phyloP scores from a whole-genome alignment of 2,888 invertebrate species.

The Aphodius sticticus region DNA sequence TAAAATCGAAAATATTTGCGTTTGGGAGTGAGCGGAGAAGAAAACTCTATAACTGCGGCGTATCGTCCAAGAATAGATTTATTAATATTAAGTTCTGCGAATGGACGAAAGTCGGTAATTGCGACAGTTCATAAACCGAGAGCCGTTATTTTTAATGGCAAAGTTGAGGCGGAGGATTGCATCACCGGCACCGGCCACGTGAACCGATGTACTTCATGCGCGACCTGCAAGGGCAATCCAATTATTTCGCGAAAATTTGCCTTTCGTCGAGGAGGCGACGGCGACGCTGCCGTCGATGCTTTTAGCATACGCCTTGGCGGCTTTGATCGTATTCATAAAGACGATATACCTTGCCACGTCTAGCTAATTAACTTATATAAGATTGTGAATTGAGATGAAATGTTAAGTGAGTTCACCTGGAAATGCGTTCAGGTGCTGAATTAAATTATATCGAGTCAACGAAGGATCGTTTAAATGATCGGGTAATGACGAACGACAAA shows the following conservation, averaged over 20 bases:
- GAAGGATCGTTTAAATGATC: too few species aligned
- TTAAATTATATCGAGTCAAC: too few species aligned
- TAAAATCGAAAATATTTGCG: neutral
- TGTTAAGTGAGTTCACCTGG: too few species aligned
- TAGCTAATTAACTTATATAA: neutral
- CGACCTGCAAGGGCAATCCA: constrained; percentile 4
- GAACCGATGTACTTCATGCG: neutral
- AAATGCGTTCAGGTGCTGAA: too few species aligned
- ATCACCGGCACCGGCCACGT: neutral
- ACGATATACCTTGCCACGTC: neutral
- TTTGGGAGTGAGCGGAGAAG: neutral
- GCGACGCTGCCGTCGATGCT: neutral
- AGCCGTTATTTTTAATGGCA: constrained; percentile 4
- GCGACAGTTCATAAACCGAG: neutral
- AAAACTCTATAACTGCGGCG: neutral
- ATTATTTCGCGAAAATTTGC: neutral
- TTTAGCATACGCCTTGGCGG: neutral
- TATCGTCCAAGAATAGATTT: neutral
- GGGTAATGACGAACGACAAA: too few species aligned
- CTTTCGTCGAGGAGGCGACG: neutral
- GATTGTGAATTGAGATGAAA: too few species aligned
- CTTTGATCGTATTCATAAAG: neutral
- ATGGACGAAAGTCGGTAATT: neutral
- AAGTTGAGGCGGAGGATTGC: neutral
- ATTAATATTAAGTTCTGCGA: neutral